Conservation (phyloP, 2,888 invertebrate species). For the Liopterus haemorrhoidalis region DNA sequence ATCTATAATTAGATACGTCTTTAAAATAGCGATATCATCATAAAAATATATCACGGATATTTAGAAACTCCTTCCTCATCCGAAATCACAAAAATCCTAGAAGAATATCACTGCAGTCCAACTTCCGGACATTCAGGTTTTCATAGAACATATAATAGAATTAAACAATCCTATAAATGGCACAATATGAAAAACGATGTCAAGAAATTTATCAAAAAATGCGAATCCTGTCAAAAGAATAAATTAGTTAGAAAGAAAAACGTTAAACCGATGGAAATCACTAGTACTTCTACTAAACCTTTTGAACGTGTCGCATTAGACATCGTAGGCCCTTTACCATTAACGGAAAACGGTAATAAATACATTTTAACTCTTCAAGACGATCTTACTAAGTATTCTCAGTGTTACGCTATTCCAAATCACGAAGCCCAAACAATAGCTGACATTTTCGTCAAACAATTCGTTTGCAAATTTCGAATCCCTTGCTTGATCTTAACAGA, state of each 20-base stretch:
- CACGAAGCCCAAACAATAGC: conserved; percentile 34
- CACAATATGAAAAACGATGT: conserved; percentile 37
- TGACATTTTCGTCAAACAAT: conserved; percentile 28
- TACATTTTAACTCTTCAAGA: conserved; percentile 31
- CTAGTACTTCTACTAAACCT: conserved; percentile 28
- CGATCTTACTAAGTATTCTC: conserved; percentile 34
- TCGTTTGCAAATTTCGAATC: conserved; percentile 31
- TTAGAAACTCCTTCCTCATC: conserved; percentile 18
- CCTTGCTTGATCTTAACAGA: conserved; percentile 28
- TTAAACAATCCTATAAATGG: conserved; percentile 36
- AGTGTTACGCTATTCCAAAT: conserved; percentile 30
- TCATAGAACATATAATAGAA: conserved; percentile 28
- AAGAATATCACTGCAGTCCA: conserved; percentile 20
- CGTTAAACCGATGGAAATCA: conserved; percentile 22
- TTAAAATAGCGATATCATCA: conserved; percentile 15
- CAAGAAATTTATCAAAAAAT: conserved; percentile 35
- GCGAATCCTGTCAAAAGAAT: conserved; percentile 37
- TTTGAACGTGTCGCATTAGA: conserved; percentile 32
- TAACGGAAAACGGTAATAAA: conserved; percentile 27
- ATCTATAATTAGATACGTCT: conserved; percentile 20
- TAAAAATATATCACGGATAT: conserved; percentile 10
- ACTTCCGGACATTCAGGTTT: conserved; percentile 26
- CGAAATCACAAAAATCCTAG: conserved; percentile 14
- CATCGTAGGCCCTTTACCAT: conserved; percentile 31
- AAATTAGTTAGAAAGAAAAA: conserved; percentile 18